These are phyloP conservation scores for Lynx canadensis DNA, from an alignment of 2,113 vertebrate species.

Conservation along the genomic window DNA sequence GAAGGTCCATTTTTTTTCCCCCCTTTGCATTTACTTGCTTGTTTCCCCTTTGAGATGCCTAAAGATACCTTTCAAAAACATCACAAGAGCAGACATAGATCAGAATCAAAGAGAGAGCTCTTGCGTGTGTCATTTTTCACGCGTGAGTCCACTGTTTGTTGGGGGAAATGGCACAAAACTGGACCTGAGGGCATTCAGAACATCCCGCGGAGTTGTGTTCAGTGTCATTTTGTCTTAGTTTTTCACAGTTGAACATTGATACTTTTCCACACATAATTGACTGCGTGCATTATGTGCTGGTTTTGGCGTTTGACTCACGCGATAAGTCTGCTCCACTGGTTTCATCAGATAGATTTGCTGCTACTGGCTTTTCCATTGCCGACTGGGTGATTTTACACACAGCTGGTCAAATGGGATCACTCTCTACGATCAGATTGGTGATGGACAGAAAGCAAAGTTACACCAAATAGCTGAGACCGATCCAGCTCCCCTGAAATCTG, in stretches of 20 bases:
- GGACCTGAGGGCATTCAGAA: slow-evolving; percentile 80
- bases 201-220: slow-evolving; percentile 78
- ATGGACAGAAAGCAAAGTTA: slow-evolving; percentile 28
- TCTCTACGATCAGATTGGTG: slow-evolving; percentile 39
- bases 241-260: slow-evolving; percentile 71
- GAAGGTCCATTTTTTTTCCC: slow-evolving; percentile 76
- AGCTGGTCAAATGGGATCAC: slow-evolving; percentile 55
- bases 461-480: not conserved
- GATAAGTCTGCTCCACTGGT: slow-evolving; percentile 70
- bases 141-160: slow-evolving; percentile 64
- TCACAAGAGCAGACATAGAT: slow-evolving; percentile 84
- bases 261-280: slow-evolving; percentile 78
- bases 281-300: slow-evolving; percentile 76
- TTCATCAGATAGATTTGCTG: slow-evolving; percentile 71
- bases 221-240: slow-evolving; percentile 77
- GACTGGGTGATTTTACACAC: slow-evolving; percentile 42
- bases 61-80: slow-evolving; percentile 82
- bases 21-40: slow-evolving; percentile 80
- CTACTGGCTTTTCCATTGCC: slow-evolving; percentile 62
- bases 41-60: slow-evolving; percentile 82
- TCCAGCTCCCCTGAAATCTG: not conserved
- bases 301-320: slow-evolving; percentile 80
- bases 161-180: slow-evolving; percentile 76
- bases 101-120: slow-evolving; percentile 82
- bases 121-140: slow-evolving; percentile 83